phyloP scores from a whole-genome alignment of 2,888 invertebrate species.

The Seira ritae region DNA sequence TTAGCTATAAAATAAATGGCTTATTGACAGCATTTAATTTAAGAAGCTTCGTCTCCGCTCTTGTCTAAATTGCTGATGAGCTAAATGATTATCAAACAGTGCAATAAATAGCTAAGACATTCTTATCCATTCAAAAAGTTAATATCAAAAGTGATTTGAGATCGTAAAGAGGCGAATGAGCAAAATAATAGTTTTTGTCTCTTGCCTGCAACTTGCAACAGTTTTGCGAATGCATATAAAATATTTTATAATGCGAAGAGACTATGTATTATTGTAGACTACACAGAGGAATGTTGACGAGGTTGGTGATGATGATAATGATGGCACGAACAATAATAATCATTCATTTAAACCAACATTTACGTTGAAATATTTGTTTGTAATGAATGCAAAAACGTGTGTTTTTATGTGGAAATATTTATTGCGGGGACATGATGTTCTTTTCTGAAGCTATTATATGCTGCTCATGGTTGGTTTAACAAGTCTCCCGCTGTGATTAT shows the following conservation, averaged over 20 bases:
- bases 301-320: conserved; percentile 21
- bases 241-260: neutral
- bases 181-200: neutral
- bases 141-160: neutral
- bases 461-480: conserved; percentile 38
- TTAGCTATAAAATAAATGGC: neutral
- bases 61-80: neutral
- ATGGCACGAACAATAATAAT: neutral
- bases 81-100: neutral
- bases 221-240: neutral
- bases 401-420: conserved; percentile 33
- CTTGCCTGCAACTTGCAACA: neutral
- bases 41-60: neutral
- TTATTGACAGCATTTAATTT: neutral
- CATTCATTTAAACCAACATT: neutral
- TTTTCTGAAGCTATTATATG: too few relatives aligned
- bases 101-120: neutral
- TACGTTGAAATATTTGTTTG: conserved; percentile 18
- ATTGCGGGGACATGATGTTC: conserved; percentile 19
- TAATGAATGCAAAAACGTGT: conserved; percentile 27
- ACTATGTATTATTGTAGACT: too few relatives aligned
- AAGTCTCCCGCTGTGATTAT: conserved; percentile 49
- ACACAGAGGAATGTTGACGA: too few relatives aligned
- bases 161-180: neutral
- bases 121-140: neutral